These are phyloP conservation scores for Xiphias gladius DNA, from an alignment of 2,113 vertebrate species.

Conservation along the genomic window DNA sequence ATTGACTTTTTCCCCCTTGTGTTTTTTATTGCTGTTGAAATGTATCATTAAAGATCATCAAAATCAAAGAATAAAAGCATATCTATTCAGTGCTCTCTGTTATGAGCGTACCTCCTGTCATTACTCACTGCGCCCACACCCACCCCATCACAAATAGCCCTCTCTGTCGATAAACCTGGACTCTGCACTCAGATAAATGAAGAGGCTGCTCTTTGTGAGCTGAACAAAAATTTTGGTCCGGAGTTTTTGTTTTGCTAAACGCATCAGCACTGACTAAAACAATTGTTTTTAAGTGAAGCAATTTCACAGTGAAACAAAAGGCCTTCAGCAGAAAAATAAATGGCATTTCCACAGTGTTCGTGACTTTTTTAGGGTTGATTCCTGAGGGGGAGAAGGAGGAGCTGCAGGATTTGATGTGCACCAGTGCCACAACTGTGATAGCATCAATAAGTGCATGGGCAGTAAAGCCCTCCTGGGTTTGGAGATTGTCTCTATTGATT, in stretches of 20 bases:
- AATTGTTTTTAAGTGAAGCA: slow-evolving; percentile 12
- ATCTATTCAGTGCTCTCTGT: slow-evolving; percentile 2
- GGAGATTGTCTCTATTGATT: slow-evolving; percentile 69
- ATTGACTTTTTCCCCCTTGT: not conserved
- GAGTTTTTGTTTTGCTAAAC: slow-evolving; percentile 21
- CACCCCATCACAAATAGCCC: slow-evolving; percentile 6
- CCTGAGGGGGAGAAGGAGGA: slow-evolving; percentile 16
- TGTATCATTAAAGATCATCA: slow-evolving; percentile 36
- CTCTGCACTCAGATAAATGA: slow-evolving; percentile 26
- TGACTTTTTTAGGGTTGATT: slow-evolving; percentile 8
- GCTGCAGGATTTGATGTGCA: slow-evolving; percentile 38
- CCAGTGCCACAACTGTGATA: slow-evolving; percentile 35
- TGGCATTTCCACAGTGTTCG: not conserved
- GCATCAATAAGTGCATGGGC: slow-evolving; percentile 60
- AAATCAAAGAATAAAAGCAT: not conserved
- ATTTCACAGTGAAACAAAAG: slow-evolving; percentile 24
- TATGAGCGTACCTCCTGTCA: slow-evolving; percentile 1
- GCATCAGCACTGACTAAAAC: not conserved
- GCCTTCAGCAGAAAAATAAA: slow-evolving; percentile 24
- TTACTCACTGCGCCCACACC: slow-evolving; percentile 1
- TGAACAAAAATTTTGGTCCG: not conserved
- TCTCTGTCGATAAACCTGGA: slow-evolving; percentile 21
- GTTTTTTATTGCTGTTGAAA: slow-evolving; percentile 9
- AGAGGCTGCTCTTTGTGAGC: slow-evolving; percentile 13
- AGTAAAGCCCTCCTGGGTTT: slow-evolving; percentile 51